These are phyloP conservation scores for Morone saxatilis DNA, from an alignment of 2,113 vertebrate species.

Conservation along the genomic window DNA sequence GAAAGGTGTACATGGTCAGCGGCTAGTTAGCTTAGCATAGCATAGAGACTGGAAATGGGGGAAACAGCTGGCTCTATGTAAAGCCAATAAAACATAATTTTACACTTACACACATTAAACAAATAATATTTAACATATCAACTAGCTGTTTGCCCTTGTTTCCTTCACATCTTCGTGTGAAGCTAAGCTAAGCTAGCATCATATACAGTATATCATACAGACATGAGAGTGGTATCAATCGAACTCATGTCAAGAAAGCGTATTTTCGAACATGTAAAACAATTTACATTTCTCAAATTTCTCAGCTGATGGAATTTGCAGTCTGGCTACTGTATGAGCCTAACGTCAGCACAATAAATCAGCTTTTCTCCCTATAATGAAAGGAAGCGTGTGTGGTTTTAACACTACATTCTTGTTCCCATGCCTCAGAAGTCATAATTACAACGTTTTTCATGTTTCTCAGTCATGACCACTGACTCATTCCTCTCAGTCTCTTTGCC, in stretches of 20 bases:
- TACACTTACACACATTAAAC: not conserved
- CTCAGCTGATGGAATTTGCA: not conserved
- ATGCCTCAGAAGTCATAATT: not conserved
- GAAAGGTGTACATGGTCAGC: not conserved
- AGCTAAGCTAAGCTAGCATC: not conserved
- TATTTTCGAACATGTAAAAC: not conserved
- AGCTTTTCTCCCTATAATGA: not conserved
- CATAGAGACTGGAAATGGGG: not conserved
- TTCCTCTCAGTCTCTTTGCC: not conserved
- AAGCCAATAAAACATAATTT: not conserved
- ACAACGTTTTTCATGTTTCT: not conserved
- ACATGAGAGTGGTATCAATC: not conserved
- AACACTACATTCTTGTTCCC: not conserved
- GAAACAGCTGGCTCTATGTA: not conserved
- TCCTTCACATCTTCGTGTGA: not conserved
- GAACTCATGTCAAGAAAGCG: not conserved
- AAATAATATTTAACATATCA: not conserved
- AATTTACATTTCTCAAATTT: too few species aligned
- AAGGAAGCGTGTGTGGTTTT: not conserved
- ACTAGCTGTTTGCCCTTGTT: not conserved
- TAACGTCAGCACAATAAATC: not conserved
- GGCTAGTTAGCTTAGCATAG: not conserved
- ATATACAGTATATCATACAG: not conserved
- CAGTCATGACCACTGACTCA: conserved; percentile 8
- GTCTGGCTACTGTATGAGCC: not conserved